phyloP scores from a whole-genome alignment of 2,113 vertebrate genomes.

The Chunga burmeisteri region DNA sequence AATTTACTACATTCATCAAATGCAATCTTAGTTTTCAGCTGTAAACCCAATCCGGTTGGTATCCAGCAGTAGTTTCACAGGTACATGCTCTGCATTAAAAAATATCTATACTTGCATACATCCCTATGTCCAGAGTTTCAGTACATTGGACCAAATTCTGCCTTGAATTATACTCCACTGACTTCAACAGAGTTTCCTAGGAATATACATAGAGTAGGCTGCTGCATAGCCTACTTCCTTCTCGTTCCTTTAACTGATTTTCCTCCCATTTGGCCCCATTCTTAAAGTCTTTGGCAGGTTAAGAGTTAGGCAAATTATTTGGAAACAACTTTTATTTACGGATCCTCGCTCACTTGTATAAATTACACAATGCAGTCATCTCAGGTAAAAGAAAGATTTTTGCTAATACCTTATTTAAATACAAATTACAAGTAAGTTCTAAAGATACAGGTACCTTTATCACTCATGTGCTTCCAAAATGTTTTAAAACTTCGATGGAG shows the following conservation, averaged over 20 bases:
- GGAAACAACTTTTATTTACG: neutral
- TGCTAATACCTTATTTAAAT: neutral
- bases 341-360: neutral
- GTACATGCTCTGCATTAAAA: neutral
- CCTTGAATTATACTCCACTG: neutral
- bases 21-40: neutral
- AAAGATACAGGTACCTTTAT: neutral
- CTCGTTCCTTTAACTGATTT: neutral
- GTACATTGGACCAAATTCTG: neutral
- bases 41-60: neutral
- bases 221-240: neutral
- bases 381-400: neutral
- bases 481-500: neutral
- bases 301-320: neutral
- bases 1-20: neutral
- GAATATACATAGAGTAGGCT: neutral
- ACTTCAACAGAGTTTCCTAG: neutral
- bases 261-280: neutral
- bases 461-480: neutral
- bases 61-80: neutral
- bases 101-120: neutral
- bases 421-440: neutral
- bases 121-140: neutral
- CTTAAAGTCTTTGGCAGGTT: neutral
- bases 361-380: neutral